Percentiles rank a stretch among this genome's conserved stretches.
These are phyloP conservation scores for Mohoua ochrocephala DNA, from an alignment of 2,113 vertebrate genomes.

Conservation along the genomic window DNA sequence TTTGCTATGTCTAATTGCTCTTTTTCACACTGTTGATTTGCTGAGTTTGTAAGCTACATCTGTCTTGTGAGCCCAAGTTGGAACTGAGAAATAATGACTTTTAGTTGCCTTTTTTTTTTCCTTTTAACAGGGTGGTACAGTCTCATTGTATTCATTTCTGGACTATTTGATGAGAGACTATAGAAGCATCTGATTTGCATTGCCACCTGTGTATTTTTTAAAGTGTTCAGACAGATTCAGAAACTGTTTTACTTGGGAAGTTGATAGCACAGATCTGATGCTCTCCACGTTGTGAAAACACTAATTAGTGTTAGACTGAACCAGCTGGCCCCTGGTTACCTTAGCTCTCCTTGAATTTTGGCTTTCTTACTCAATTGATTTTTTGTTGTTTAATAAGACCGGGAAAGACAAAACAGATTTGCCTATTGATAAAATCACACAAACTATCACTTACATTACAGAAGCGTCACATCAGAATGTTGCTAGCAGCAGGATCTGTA, in stretches of 20 bases:
- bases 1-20: neutral
- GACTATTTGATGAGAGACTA: neutral
- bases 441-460: neutral
- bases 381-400: neutral
- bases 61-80: neutral
- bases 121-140: neutral
- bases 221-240: neutral
- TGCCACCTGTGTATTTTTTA: neutral
- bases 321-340: neutral
- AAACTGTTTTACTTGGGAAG: neutral
- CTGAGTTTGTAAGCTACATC: neutral
- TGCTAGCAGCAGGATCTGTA: neutral
- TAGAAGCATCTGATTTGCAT: neutral
- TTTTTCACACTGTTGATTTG: neutral
- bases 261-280: neutral
- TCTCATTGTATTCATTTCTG: neutral
- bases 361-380: neutral
- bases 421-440: neutral
- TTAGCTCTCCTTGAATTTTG: neutral
- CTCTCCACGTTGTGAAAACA: neutral
- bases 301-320: neutral
- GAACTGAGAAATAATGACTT: neutral
- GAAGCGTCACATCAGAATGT: neutral
- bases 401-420: neutral
- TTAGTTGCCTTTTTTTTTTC: neutral